Conservation (phyloP, 2,888 invertebrate species). For the Alsophila aescularia region DNA sequence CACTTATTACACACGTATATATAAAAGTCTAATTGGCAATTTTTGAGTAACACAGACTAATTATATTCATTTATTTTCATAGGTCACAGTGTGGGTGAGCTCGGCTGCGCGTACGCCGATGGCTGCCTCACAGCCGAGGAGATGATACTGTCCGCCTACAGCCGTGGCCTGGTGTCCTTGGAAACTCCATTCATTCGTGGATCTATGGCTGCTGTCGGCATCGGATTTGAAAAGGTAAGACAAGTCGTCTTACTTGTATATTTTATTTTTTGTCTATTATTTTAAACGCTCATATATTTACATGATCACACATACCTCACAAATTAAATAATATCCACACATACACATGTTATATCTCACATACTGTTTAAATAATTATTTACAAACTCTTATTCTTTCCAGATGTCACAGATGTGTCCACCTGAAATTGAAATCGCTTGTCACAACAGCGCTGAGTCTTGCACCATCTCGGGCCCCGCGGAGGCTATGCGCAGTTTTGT, state of each 20-base stretch:
- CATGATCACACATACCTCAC: too few relatives aligned
- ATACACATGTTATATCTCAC: neutral
- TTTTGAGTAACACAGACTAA: neutral
- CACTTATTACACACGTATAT: too few relatives aligned
- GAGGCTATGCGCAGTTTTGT: slow-evolving; percentile 85
- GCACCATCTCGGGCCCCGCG: slow-evolving; percentile 89
- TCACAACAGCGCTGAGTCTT: slow-evolving; percentile 89
- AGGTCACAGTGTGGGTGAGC: slow-evolving; percentile 88
- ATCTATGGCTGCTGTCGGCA: slow-evolving; percentile 94
- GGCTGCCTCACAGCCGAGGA: slow-evolving; percentile 92
- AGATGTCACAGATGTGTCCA: slow-evolving; percentile 60
- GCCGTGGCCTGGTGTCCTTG: slow-evolving; percentile 88
- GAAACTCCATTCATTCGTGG: slow-evolving; percentile 87
- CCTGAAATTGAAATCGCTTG: slow-evolving; percentile 85
- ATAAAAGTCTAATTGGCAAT: too few relatives aligned
- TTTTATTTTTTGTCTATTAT: too few relatives aligned
- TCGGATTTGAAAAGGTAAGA: slow-evolving; percentile 77
- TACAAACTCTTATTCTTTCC: neutral
- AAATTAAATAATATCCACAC: too few relatives aligned
- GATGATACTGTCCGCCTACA: slow-evolving; percentile 90
- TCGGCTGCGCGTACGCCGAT: slow-evolving; percentile 96
- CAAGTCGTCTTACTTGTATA: neutral
- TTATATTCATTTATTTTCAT: neutral
- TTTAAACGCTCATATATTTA: neutral
- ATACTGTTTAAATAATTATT: too few relatives aligned